Conservation (phyloP, 2,888 invertebrate species). For the Mesochorus sp. region DNA sequence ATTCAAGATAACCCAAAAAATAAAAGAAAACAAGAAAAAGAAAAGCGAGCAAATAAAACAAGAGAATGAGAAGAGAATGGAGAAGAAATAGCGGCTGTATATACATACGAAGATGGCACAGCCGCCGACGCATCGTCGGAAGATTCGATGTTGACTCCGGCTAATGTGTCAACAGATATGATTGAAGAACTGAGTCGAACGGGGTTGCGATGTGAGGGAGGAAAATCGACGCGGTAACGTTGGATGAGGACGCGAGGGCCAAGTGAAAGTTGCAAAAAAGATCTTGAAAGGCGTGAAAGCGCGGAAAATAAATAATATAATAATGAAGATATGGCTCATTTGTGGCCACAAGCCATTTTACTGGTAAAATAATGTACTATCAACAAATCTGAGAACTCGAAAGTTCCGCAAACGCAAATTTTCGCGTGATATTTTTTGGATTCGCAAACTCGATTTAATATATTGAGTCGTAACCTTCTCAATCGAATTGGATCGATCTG, state of each 20-base stretch:
- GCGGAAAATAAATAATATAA: constrained; percentile 42
- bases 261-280: constrained; percentile 5
- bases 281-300: constrained; percentile 5
- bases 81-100: constrained; percentile 34
- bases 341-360: not conserved
- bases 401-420: too few species aligned
- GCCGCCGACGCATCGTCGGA: constrained; percentile 39
- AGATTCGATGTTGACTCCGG: constrained; percentile 62
- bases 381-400: too few species aligned
- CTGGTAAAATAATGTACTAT: too few species aligned
- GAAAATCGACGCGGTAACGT: constrained; percentile 38
- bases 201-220: not conserved
- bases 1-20: too few species aligned
- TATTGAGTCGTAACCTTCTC: not conserved
- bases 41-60: constrained; percentile 27
- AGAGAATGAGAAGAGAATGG: constrained; percentile 25
- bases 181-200: constrained; percentile 40
- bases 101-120: constrained; percentile 12
- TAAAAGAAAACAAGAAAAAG: not conserved
- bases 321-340: constrained; percentile 4
- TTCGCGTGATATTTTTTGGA: too few species aligned
- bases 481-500: constrained; percentile 19
- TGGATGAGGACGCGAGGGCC: not conserved
- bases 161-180: constrained; percentile 65
- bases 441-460: not conserved